Conservation (phyloP, 2,888 invertebrate species). For the Tachina grossa region DNA sequence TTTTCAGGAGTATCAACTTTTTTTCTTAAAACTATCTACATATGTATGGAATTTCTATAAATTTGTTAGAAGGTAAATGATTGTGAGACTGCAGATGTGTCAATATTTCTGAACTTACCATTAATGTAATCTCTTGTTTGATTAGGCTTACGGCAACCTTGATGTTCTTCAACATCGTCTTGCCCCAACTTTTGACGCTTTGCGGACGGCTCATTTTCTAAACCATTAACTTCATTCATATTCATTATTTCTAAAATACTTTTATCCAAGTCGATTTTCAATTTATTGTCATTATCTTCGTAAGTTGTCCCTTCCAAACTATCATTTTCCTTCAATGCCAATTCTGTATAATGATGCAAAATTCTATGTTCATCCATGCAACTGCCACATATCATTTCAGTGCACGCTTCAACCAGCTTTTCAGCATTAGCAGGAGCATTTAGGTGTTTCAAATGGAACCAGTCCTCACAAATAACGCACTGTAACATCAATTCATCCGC, state of each 20-base stretch:
- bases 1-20: too few species aligned
- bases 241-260: constrained; percentile 78
- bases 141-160: constrained; percentile 76
- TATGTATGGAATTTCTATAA: too few species aligned
- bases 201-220: constrained; percentile 73
- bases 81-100: too few species aligned
- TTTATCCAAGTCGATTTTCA: too few species aligned
- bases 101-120: too few species aligned
- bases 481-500: constrained; percentile 97
- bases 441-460: constrained; percentile 94
- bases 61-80: too few species aligned
- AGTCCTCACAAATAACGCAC: constrained; percentile 98
- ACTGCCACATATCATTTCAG: constrained; percentile 91
- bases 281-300: constrained; percentile 76
- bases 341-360: constrained; percentile 87
- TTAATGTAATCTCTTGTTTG: constrained; percentile 72
- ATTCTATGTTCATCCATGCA: constrained; percentile 92
- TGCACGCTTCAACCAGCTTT: constrained; percentile 85
- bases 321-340: constrained; percentile 78
- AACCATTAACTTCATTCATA: too few species aligned
- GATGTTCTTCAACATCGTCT: too few species aligned
- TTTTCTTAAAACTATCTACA: too few species aligned
- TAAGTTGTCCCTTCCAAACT: too few species aligned
- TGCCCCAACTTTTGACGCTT: constrained; percentile 76
- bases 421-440: constrained; percentile 82